Evolutionary conservation across 2,888 invertebrate species (phyloP).

Genomic region (Rotaria socialis): DNA sequence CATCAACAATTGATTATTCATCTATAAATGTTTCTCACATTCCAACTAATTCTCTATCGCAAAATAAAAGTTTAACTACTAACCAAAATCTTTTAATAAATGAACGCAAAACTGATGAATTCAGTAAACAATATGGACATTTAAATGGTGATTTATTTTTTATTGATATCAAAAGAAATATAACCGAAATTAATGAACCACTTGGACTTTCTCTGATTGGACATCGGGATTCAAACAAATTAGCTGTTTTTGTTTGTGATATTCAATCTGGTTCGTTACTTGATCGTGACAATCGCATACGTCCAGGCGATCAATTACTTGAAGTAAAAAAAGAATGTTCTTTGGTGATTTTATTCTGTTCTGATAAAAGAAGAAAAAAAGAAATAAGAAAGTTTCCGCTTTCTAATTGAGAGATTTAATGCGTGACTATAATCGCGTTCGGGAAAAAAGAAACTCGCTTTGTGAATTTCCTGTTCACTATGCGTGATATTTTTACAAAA

Average conservation of each 20-base stretch:
- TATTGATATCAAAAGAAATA: not conserved
- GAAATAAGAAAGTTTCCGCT: not conserved
- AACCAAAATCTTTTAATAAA: not conserved
- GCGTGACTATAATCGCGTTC: slow-evolving; percentile 6
- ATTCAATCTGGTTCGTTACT: slow-evolving; percentile 41
- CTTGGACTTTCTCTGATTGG: slow-evolving; percentile 42
- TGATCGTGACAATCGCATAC: slow-evolving; percentile 36
- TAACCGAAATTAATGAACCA: not conserved
- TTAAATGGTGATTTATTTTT: slow-evolving; percentile 3
- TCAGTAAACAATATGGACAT: slow-evolving; percentile 30
- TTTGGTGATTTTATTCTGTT: not conserved
- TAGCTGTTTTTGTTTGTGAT: slow-evolving; percentile 46
- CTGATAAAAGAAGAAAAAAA: not conserved
- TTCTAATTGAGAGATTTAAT: not conserved
- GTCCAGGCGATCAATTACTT: slow-evolving; percentile 45
- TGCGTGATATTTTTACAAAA: slow-evolving; percentile 4
- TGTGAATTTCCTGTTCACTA: not conserved
- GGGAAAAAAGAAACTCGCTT: not conserved
- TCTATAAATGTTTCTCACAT: not conserved
- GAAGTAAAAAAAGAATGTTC: slow-evolving; percentile 32
- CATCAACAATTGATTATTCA: not conserved
- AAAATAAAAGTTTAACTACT: not conserved
- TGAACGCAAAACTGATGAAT: not conserved
- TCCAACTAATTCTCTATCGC: not conserved
- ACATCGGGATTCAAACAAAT: slow-evolving; percentile 40